Percentiles rank a stretch among this genome's conserved stretches.
Evolutionary conservation across 2,888 invertebrate species (phyloP).

Genomic region (Tenthredo scrophulariae): DNA sequence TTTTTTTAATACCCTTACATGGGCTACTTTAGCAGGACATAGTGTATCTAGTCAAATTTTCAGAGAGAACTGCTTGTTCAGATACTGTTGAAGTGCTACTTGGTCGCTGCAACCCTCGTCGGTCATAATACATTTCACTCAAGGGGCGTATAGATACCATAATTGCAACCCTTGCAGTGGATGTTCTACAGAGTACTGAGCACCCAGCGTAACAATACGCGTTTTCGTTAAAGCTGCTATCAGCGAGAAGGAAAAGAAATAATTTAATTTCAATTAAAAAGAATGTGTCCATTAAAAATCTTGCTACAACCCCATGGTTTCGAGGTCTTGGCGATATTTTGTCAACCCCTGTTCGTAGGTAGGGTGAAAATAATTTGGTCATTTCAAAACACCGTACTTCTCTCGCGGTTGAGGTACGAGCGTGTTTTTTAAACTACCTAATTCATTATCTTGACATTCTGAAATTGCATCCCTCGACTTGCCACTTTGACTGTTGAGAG

Average conservation of each 20-base stretch:
- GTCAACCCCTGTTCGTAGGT: not conserved
- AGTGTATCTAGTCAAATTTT: not conserved
- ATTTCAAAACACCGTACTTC: not conserved
- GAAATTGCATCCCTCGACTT: conserved; percentile 41
- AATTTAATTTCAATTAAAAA: not conserved
- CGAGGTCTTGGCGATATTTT: not conserved
- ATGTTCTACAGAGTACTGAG: not conserved
- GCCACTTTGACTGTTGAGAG: conserved; percentile 42
- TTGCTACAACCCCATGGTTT: not conserved
- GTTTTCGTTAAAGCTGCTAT: not conserved
- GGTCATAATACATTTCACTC: too few species aligned
- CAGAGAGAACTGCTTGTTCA: not conserved
- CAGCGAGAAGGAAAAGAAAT: not conserved
- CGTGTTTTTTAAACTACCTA: conserved; percentile 23
- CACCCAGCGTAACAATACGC: not conserved
- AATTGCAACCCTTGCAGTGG: not conserved
- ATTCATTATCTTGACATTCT: conserved; percentile 47
- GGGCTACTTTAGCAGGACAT: not conserved
- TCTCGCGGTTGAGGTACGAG: not conserved
- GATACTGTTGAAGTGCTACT: too few species aligned
- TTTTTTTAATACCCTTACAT: not conserved
- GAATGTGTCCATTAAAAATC: too few species aligned
- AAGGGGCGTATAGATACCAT: not conserved
- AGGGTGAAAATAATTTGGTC: not conserved
- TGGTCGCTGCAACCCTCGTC: too few species aligned